phyloP scores from a whole-genome alignment of 2,888 invertebrate genomes.

The Drosophila diplacantha region DNA sequence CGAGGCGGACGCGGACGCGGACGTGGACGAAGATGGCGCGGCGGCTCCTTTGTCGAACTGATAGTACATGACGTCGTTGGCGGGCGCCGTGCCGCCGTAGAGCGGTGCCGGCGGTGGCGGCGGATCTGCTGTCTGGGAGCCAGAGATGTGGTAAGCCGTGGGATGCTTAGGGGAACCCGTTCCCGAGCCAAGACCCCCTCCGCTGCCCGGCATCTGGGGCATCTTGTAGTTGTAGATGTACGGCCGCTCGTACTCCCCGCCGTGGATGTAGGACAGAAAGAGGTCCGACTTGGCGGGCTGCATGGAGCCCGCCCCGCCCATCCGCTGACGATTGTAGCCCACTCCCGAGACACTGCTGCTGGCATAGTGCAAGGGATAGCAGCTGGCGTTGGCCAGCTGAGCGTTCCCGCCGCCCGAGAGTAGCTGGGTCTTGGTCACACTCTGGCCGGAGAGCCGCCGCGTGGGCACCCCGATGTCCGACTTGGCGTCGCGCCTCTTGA shows the following conservation, averaged over 20 bases:
- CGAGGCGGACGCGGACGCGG: conserved; percentile 19
- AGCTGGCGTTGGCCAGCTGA: conserved; percentile 67
- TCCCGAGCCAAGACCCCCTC: conserved; percentile 9
- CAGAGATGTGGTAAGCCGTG: conserved; percentile 76
- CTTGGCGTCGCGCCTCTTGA: conserved; percentile 76
- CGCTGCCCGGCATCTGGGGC: conserved; percentile 70
- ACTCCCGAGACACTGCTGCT: conserved; percentile 57
- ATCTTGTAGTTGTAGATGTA: conserved; percentile 76
- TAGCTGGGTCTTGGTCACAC: conserved; percentile 73
- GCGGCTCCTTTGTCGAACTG: conserved; percentile 75
- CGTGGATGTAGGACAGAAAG: conserved; percentile 75
- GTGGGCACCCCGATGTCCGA: conserved; percentile 78
- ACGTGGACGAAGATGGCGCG: conserved; percentile 24
- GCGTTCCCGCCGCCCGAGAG: conserved; percentile 65
- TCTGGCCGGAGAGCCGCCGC: conserved; percentile 70
- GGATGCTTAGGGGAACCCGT: conserved; percentile 55
- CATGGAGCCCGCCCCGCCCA: conserved; percentile 30
- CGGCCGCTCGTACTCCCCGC: conserved; percentile 72
- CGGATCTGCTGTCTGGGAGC: conserved; percentile 76
- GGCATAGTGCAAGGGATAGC: conserved; percentile 70
- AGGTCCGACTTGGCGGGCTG: conserved; percentile 77
- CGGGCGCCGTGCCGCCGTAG: conserved; percentile 73
- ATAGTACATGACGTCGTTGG: conserved; percentile 76
- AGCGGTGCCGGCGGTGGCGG: conserved; percentile 73
- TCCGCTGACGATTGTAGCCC: conserved; percentile 51